Percentiles rank a stretch among this genome's conserved stretches.
These are phyloP conservation scores for Anguilla megastoma DNA, from an alignment of 2,797 vertebrate genomes.

Conservation along the genomic window DNA sequence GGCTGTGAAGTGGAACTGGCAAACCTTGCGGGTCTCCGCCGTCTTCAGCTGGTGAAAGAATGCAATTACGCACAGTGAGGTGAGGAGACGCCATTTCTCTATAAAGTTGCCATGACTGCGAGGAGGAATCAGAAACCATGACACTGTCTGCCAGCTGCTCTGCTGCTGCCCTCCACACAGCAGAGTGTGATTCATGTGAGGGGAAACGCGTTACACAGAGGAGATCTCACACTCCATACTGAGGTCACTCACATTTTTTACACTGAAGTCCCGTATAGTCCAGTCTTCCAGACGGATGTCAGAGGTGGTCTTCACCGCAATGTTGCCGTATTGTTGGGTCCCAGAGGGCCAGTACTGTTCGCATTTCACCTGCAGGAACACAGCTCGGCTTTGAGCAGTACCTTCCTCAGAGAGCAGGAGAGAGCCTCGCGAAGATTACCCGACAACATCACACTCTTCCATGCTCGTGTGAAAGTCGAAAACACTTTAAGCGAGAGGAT, in stretches of 20 bases:
- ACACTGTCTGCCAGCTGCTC: neutral
- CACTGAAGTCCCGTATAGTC: conserved; percentile 89
- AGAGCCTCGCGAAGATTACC: neutral
- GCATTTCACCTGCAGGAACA: conserved; percentile 80
- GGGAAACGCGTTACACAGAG: neutral
- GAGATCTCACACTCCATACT: no score
- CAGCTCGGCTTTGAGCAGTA: neutral
- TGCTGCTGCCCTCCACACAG: neutral
- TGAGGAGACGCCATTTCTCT: neutral
- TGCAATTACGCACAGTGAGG: neutral
- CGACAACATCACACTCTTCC: neutral
- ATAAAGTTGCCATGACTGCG: neutral
- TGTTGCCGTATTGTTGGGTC: conserved; percentile 73
- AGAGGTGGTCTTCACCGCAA: conserved; percentile 78
- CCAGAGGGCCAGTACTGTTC: conserved; percentile 89
- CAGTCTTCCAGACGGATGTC: conserved; percentile 86
- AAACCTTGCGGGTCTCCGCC: conserved; percentile 77
- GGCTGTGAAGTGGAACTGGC: conserved; percentile 95
- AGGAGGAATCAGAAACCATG: neutral
- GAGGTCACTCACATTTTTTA: conserved; percentile 81
- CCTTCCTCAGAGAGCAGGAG: neutral
- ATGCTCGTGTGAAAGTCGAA: neutral
- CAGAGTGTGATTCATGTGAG: neutral
- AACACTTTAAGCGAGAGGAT: neutral
- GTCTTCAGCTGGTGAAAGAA: conserved; percentile 72